Conservation (phyloP, 2,888 invertebrate species). For the Amphipyra berbera region DNA sequence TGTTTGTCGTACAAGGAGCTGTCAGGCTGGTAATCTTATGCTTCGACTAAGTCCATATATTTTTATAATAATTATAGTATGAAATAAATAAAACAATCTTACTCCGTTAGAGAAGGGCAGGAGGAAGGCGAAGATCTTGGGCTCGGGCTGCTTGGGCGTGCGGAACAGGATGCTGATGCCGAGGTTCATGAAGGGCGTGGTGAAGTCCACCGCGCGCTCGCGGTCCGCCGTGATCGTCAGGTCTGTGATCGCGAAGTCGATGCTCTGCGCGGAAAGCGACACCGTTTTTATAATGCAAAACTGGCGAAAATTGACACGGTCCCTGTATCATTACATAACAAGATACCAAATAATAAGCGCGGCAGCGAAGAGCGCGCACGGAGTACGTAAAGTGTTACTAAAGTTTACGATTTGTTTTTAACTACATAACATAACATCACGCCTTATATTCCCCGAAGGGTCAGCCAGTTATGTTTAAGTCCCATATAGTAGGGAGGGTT, state of each 20-base stretch:
- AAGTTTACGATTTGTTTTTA: too few species aligned
- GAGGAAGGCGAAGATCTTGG: conserved; percentile 97
- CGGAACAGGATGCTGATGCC: conserved; percentile 97
- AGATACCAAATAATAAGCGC: too few species aligned
- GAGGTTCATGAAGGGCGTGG: conserved; percentile 98
- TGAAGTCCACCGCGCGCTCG: conserved; percentile 97
- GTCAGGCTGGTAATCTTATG: too few species aligned
- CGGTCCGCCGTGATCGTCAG: conserved; percentile 97
- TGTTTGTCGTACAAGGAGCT: too few species aligned
- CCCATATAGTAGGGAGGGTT: too few species aligned
- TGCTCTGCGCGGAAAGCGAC: conserved; percentile 89
- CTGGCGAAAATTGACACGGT: too few species aligned
- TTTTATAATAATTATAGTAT: neutral
- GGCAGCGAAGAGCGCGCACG: neutral
- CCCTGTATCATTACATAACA: too few species aligned
- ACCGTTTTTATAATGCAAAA: neutral
- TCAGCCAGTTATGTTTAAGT: too few species aligned
- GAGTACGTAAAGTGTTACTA: too few species aligned
- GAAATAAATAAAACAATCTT: conserved; percentile 19
- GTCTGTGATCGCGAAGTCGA: conserved; percentile 97
- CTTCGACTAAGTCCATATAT: too few species aligned
- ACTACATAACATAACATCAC: too few species aligned
- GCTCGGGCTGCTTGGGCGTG: conserved; percentile 95
- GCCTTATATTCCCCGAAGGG: too few species aligned
- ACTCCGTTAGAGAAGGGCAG: conserved; percentile 95